A percentile compares a stretch with the other conserved stretches of the same genome.
phyloP scores from a whole-genome alignment of 35 echinoderm and acorn worm genomes.

The Strongylocentrotus purpuratus region DNA sequence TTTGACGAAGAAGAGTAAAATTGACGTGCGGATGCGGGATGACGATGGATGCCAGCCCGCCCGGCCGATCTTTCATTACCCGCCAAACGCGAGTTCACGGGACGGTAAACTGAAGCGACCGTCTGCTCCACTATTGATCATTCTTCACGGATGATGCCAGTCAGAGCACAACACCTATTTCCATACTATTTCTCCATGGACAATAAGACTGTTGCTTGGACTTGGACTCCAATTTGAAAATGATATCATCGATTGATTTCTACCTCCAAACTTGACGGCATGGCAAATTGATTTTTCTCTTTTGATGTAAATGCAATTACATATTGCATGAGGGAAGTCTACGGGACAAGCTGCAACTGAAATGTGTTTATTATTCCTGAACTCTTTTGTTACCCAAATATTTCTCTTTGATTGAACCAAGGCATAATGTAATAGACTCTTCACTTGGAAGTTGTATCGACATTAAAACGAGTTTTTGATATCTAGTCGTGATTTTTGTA shows the following conservation, averaged over 20 bases:
- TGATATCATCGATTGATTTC: not conserved
- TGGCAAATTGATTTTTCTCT: not conserved
- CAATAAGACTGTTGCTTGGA: not conserved
- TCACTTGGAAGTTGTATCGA: not conserved
- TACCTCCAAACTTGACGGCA: not conserved
- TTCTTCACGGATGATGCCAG: not conserved
- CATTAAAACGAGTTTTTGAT: not conserved
- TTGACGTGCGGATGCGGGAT: not conserved
- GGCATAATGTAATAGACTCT: not conserved
- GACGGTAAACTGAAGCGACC: not conserved
- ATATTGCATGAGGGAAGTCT: not conserved
- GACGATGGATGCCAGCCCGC: not conserved
- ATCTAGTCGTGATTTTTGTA: not conserved
- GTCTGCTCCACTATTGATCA: not conserved
- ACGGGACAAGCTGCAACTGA: not conserved
- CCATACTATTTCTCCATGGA: not conserved
- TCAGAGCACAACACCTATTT: not conserved
- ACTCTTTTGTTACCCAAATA: not conserved
- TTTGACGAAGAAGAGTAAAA: no score
- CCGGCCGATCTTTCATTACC: not conserved
- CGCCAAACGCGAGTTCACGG: not conserved
- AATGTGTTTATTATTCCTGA: not conserved
- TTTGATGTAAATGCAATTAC: not conserved
- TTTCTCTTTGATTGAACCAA: not conserved
- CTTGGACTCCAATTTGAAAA: not conserved